These are phyloP conservation scores for Nephrocerus scutellatus DNA, from an alignment of 2,888 invertebrate genomes.

Conservation along the genomic window DNA sequence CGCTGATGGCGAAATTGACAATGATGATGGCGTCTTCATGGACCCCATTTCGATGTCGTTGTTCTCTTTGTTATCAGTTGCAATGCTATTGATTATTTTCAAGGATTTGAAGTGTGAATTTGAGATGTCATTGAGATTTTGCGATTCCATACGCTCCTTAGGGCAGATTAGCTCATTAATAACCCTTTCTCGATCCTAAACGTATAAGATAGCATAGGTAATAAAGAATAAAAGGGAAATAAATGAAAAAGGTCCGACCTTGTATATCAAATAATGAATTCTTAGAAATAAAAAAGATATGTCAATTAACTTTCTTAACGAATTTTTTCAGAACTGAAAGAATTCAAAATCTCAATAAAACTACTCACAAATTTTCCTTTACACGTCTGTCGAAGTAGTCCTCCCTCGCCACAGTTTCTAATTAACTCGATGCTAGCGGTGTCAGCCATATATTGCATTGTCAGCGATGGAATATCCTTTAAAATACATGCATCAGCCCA, in stretches of 20 bases:
- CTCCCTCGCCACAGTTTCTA: slow-evolving; percentile 68
- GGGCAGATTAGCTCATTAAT: slow-evolving; percentile 38
- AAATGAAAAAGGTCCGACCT: neutral
- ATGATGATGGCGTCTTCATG: slow-evolving; percentile 14
- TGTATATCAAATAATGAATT: too few relatives aligned
- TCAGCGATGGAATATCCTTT: slow-evolving; percentile 64
- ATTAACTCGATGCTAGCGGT: slow-evolving; percentile 69
- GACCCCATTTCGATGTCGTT: slow-evolving; percentile 42
- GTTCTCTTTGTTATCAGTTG: slow-evolving; percentile 44
- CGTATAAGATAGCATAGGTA: neutral
- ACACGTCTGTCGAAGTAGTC: slow-evolving; percentile 65
- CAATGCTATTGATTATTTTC: slow-evolving; percentile 43
- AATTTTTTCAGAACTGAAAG: neutral
- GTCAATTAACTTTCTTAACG: too few relatives aligned
- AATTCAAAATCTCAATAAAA: neutral
- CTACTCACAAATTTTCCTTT: slow-evolving; percentile 63
- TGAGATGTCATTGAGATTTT: slow-evolving; percentile 41
- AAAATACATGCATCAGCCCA: slow-evolving; percentile 74
- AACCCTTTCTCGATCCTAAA: slow-evolving; percentile 39
- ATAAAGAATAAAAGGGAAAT: neutral
- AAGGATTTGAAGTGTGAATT: slow-evolving; percentile 44
- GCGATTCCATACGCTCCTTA: slow-evolving; percentile 40
- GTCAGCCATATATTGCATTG: slow-evolving; percentile 68
- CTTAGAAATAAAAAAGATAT: too few relatives aligned
- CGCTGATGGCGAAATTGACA: too few relatives aligned